phyloP scores from a whole-genome alignment of 1,140 invertebrate species.

The Pseudoatta argentina region DNA sequence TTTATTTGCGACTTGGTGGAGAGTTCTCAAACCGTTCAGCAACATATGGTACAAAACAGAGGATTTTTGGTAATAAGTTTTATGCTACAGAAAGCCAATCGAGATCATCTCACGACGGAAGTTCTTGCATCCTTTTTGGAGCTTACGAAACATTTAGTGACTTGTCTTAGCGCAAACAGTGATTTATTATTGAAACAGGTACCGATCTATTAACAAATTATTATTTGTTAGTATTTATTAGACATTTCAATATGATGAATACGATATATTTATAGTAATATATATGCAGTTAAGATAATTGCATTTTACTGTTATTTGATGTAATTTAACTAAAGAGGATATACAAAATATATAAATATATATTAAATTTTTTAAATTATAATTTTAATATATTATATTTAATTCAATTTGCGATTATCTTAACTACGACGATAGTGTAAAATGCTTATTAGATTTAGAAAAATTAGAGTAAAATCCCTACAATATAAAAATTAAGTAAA shows the following conservation, averaged over 20 bases:
- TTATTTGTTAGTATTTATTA: slow-evolving; percentile 2
- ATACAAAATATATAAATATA: not conserved
- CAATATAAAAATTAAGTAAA: slow-evolving; percentile 38
- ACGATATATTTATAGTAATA: not conserved
- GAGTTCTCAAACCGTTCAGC: slow-evolving; percentile 98
- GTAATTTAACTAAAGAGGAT: not conserved
- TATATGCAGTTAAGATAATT: slow-evolving; percentile 47
- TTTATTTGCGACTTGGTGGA: slow-evolving; percentile 99
- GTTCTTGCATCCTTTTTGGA: slow-evolving; percentile 97
- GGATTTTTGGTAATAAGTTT: slow-evolving; percentile 99
- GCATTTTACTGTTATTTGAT: not conserved
- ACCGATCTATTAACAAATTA: slow-evolving; percentile 71
- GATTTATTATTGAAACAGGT: slow-evolving; percentile 98
- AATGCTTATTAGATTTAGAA: slow-evolving; percentile 37
- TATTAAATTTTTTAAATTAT: not conserved
- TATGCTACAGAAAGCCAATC: slow-evolving; percentile 96
- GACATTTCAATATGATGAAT: slow-evolving; percentile 7
- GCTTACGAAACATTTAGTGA: slow-evolving; percentile 98
- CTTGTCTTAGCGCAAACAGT: slow-evolving; percentile 96
- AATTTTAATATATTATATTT: not conserved
- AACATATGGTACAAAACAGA: slow-evolving; percentile 99
- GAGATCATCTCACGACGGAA: slow-evolving; percentile 97
- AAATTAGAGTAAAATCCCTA: not conserved
- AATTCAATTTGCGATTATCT: slow-evolving; percentile 49
- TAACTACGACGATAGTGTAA: not conserved